A percentile compares a stretch with the other conserved stretches of the same genome.
Conservation (phyloP, 2,888 invertebrate species). For the Sacculina carcini region DNA sequence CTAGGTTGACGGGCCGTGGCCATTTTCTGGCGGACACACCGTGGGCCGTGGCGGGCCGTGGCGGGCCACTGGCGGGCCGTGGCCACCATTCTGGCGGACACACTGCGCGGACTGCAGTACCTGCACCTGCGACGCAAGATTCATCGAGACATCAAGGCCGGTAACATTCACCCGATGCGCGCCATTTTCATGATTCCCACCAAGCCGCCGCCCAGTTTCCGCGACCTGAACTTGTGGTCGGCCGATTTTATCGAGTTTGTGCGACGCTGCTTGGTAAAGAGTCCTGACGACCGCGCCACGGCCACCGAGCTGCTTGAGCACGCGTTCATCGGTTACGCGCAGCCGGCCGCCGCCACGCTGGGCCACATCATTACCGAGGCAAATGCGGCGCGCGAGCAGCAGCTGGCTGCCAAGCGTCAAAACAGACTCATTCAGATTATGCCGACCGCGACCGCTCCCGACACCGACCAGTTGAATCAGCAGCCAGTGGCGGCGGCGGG, state of each 20-base stretch:
- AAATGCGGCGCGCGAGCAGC: slow-evolving; percentile 62
- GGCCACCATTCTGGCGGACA: slow-evolving; percentile 74
- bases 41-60: not conserved
- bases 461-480: not conserved
- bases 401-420: slow-evolving; percentile 19
- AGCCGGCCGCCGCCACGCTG: slow-evolving; percentile 47
- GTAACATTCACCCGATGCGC: slow-evolving; percentile 47
- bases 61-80: not conserved
- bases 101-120: slow-evolving; percentile 86
- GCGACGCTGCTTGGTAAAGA: slow-evolving; percentile 41
- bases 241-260: slow-evolving; percentile 95
- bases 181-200: slow-evolving; percentile 99
- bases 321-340: slow-evolving; percentile 71
- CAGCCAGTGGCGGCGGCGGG: not conserved
- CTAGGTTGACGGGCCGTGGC: no score
- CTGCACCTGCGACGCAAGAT: slow-evolving; percentile 86
- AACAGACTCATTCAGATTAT: slow-evolving; percentile 8
- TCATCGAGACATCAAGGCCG: slow-evolving; percentile 88
- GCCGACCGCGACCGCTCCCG: not conserved
- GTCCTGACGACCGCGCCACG: slow-evolving; percentile 80
- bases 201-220: slow-evolving; percentile 91
- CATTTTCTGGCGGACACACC: no score
- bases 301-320: slow-evolving; percentile 66
- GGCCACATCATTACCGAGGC: slow-evolving; percentile 82
- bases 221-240: slow-evolving; percentile 89